Evolutionary conservation across 2,113 vertebrate species (phyloP).

Genomic region (Bagarius yarrelli): DNA sequence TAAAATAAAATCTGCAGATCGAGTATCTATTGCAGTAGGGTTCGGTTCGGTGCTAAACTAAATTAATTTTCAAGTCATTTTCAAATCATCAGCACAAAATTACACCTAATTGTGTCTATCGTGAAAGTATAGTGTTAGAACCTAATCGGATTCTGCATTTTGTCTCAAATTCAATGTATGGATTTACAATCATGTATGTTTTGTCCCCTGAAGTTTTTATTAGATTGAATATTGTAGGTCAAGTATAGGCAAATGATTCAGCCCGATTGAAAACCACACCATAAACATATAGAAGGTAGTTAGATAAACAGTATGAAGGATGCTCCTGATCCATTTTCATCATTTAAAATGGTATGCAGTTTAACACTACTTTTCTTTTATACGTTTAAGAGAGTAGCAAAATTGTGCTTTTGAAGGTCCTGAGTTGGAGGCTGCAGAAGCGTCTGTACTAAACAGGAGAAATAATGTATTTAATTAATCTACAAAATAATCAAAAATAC

Average conservation of each 20-base stretch:
- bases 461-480: not conserved
- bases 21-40: slow-evolving; percentile 32
- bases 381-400: not conserved
- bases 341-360: not conserved
- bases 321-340: not conserved
- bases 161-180: slow-evolving; percentile 40
- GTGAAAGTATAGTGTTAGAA: slow-evolving; percentile 20
- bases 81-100: slow-evolving; percentile 54
- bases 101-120: slow-evolving; percentile 25
- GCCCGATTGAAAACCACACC: not conserved
- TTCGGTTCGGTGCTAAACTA: slow-evolving; percentile 54
- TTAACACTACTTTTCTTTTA: no score
- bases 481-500: slow-evolving; percentile 10
- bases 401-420: not conserved
- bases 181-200: slow-evolving; percentile 23
- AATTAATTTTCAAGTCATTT: slow-evolving; percentile 56
- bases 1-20: slow-evolving; percentile 39
- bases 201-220: slow-evolving; percentile 34
- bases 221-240: not conserved
- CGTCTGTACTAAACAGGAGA: not conserved
- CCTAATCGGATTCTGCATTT: slow-evolving; percentile 30
- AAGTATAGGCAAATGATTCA: not conserved
- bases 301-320: not conserved
- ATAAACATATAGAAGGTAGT: not conserved
- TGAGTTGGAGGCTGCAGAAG: not conserved